Evolutionary conservation across 2,888 invertebrate species (phyloP).

Genomic region (Phaedon cochleariae): DNA sequence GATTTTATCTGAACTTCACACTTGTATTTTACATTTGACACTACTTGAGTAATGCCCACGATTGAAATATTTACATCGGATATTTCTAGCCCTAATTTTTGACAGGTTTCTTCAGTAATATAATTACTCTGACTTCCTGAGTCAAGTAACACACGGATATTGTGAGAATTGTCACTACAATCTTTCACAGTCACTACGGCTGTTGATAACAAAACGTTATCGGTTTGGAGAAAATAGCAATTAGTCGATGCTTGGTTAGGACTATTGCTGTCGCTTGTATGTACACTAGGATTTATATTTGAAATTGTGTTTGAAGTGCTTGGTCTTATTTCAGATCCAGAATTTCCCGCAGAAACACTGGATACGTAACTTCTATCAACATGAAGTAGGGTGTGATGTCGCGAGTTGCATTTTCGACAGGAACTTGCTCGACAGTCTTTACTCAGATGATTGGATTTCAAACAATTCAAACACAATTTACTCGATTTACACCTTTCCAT

Average conservation of each 20-base stretch:
- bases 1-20: constrained; percentile 1
- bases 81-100: neutral
- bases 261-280: neutral
- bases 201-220: neutral
- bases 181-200: neutral
- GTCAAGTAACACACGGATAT: neutral
- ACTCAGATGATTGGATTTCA: constrained; percentile 10
- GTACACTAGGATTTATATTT: neutral
- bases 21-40: neutral
- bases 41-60: constrained; percentile 3
- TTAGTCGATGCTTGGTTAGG: neutral
- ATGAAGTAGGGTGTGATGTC: constrained; percentile 11
- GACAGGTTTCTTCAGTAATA: too few species aligned
- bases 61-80: neutral
- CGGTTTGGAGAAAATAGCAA: neutral
- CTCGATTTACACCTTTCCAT: neutral
- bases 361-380: neutral
- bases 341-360: neutral
- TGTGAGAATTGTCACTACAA: neutral
- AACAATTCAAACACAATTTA: constrained; percentile 1
- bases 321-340: neutral
- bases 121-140: too few species aligned
- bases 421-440: constrained; percentile 5
- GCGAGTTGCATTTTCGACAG: constrained; percentile 4
- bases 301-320: neutral